Percentiles rank a stretch among this genome's conserved stretches.
These are phyloP conservation scores for Pelodytes ibericus DNA, from an alignment of 2,797 vertebrate genomes.

Conservation along the genomic window DNA sequence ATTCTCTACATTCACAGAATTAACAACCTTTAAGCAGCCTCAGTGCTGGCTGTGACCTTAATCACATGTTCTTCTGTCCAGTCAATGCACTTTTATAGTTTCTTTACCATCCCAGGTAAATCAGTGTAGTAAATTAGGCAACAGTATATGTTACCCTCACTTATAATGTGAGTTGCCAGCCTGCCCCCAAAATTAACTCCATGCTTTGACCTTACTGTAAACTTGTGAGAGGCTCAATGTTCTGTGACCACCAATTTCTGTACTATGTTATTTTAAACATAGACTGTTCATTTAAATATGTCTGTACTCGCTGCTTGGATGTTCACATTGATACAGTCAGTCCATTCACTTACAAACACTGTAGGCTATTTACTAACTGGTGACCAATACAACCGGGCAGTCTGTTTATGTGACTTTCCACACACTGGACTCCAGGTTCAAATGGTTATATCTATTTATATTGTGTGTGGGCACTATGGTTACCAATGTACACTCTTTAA, in stretches of 20 bases:
- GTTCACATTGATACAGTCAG: slow-evolving; percentile 59
- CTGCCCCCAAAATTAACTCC: too few relatives aligned
- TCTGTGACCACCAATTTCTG: slow-evolving; percentile 59
- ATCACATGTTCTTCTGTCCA: too few relatives aligned
- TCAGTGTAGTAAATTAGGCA: too few relatives aligned
- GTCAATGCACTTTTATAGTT: too few relatives aligned
- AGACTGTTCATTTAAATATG: slow-evolving; percentile 56
- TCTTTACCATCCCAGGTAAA: too few relatives aligned
- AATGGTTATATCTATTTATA: slow-evolving; percentile 57
- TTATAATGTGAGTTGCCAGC: too few relatives aligned
- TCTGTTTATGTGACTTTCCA: slow-evolving; percentile 64
- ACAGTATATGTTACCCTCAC: too few relatives aligned
- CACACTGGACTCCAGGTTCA: slow-evolving; percentile 69
- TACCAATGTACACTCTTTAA: too few relatives aligned
- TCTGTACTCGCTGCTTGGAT: not conserved
- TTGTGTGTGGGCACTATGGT: not conserved
- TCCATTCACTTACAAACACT: slow-evolving; percentile 66
- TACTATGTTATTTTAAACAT: slow-evolving; percentile 53
- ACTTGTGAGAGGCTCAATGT: slow-evolving; percentile 53
- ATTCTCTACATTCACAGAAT: too few relatives aligned
- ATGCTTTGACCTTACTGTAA: too few relatives aligned
- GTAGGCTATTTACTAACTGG: slow-evolving; percentile 59
- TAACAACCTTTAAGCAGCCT: too few relatives aligned
- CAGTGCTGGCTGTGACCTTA: too few relatives aligned
- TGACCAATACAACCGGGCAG: slow-evolving; percentile 59